Base-by-base conservation (phyloP, 2,888 invertebrate genomes). In the Drosophila borborema region DNA sequence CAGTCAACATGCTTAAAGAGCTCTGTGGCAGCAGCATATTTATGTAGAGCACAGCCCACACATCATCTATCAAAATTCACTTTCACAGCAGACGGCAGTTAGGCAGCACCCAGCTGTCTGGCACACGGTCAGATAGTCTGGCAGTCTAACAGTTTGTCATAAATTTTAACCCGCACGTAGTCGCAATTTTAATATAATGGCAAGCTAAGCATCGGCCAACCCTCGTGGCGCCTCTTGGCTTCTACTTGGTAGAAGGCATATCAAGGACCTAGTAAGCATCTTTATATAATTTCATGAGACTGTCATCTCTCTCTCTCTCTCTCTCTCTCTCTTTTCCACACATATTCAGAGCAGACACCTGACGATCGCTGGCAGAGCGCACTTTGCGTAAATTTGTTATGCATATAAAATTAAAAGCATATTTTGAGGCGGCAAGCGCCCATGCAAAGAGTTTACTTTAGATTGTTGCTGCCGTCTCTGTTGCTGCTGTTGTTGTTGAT, bases 321-420 rank as follows among this genome's bases (percentile, higher is more conserved):
- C 76, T 64, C 55, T 67, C 63, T 64, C 66, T 41, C 34, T 54
- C 64, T 36, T 10, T 40, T 62, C 49, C 46, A 74, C 28, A 40
- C 1, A 58, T n/a, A 55, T 12, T 12, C n/a, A 38, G 53, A 31
- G 46, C 48, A 59, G 62, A 73, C 82, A 89, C 85, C 82, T 89
- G 85, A 58, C 82, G 77, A 76, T 88, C 74, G 60, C 46, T 74
- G 36, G 66, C 68, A 51, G 40, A 48, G 78, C 75, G 77, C 75
- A 80, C 86, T 90, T 88, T 80, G 72, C 86, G 82, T 80, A 84
- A 90, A 90, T 89, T 89, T 90, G 86, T 90, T 88, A 82, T 90
- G 86, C 86, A 88, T 82, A 88, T 90, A 84, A 90, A 90, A 89
- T 90, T 90, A 90, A 90, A 90, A 88, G 88, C 85, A 90, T 90